These are phyloP conservation scores for Terrapene triunguis DNA, from an alignment of 2,113 vertebrate genomes.

Conservation along the genomic window DNA sequence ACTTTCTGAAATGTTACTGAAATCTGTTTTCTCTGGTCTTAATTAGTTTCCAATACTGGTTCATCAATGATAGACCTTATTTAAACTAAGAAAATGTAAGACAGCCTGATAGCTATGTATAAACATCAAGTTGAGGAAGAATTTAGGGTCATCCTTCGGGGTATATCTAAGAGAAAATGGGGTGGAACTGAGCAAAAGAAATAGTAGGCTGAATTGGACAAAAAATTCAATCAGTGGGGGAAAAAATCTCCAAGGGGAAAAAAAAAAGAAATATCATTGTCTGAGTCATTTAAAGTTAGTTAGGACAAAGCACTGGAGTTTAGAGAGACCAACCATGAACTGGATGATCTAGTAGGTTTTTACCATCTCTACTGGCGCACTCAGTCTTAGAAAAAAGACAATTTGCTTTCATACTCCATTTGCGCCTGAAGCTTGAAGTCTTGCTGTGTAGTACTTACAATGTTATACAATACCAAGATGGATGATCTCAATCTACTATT, in stretches of 20 bases:
- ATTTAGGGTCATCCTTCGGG: not conserved
- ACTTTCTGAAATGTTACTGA: conserved; percentile 56
- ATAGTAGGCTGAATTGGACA: not conserved
- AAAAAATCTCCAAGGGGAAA: not conserved
- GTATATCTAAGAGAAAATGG: not conserved
- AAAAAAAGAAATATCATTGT: not conserved
- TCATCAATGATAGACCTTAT: no score
- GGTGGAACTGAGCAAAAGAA: not conserved
- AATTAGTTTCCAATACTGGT: conserved; percentile 70
- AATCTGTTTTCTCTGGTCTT: conserved; percentile 45
- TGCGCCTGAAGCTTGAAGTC: not conserved
- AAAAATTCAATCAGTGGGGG: not conserved
- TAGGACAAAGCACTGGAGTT: not conserved
- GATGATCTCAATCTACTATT: not conserved
- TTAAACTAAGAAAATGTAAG: no score
- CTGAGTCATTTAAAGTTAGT: not conserved
- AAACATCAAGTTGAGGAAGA: conserved; percentile 37
- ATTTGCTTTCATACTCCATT: not conserved
- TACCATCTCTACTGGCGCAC: not conserved
- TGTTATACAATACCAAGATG: not conserved
- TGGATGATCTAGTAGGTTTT: not conserved
- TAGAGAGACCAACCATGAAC: not conserved
- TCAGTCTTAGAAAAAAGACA: not conserved
- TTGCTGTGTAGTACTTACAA: not conserved
- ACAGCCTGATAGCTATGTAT: conserved; percentile 36